phyloP scores from a whole-genome alignment of 2,113 vertebrate genomes.

The Donacobius atricapilla region DNA sequence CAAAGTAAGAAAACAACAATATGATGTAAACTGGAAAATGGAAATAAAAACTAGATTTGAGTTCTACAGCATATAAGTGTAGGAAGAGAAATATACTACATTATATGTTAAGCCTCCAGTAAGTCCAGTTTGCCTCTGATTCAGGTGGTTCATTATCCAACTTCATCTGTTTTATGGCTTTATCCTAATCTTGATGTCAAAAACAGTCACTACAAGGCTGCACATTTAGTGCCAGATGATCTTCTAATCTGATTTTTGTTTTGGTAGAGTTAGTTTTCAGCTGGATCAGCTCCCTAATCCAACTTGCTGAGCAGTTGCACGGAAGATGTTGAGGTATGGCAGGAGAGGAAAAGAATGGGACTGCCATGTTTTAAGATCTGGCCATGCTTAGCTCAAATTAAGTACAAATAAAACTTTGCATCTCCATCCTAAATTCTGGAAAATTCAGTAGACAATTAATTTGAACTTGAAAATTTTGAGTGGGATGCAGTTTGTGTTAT shows the following conservation, averaged over 20 bases:
- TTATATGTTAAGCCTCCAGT: background rate
- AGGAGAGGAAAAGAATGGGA: background rate
- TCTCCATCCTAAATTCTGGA: background rate
- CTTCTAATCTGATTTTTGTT: background rate
- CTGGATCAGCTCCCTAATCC: background rate
- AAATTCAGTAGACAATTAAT: background rate
- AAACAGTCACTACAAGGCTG: background rate
- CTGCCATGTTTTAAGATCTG: background rate
- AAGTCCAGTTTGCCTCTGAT: background rate
- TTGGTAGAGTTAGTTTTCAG: background rate
- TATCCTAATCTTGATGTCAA: background rate
- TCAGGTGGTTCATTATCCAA: background rate
- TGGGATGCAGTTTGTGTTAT: background rate
- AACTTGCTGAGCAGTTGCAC: background rate
- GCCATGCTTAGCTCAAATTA: background rate
- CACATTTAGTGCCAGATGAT: background rate
- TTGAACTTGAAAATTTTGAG: background rate
- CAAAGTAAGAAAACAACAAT: background rate
- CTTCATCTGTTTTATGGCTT: background rate
- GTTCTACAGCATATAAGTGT: background rate
- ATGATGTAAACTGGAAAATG: background rate
- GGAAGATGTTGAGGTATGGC: background rate
- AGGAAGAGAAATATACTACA: background rate
- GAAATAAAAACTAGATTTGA: background rate
- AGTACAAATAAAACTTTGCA: background rate